A percentile compares a stretch with the other conserved stretches of the same genome.
phyloP scores from a whole-genome alignment of 2,888 invertebrate species.

The Thysanoteuthis rhombus region DNA sequence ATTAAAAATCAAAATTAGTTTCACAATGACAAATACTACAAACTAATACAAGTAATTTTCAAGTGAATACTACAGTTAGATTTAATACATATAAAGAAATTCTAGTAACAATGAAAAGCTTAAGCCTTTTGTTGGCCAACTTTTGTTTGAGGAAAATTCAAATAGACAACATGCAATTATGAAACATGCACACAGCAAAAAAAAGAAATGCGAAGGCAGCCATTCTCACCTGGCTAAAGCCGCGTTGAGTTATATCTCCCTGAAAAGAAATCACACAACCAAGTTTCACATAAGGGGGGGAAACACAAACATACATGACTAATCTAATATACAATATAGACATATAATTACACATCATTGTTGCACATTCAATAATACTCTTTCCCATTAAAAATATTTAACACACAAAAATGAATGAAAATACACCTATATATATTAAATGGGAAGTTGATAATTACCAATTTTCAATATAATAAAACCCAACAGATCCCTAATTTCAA shows the following conservation, averaged over 20 bases:
- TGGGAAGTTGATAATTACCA: neutral
- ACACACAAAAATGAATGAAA: neutral
- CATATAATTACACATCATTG: neutral
- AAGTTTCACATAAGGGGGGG: neutral
- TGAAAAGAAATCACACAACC: conserved; percentile 19
- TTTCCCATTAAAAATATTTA: neutral
- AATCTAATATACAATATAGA: neutral
- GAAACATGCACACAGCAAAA: neutral
- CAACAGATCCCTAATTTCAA: neutral
- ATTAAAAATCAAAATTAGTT: neutral
- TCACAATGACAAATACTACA: neutral
- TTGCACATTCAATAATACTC: neutral
- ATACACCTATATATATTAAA: too few relatives aligned
- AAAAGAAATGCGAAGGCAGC: neutral
- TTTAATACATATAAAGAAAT: too few relatives aligned
- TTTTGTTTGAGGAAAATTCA: neutral
- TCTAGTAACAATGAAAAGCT: too few relatives aligned
- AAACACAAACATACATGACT: neutral
- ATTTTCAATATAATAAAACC: neutral
- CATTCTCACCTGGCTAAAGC: conserved; percentile 18
- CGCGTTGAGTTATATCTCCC: conserved; percentile 28
- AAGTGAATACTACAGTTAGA: too few relatives aligned
- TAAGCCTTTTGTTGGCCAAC: neutral
- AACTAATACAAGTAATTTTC: too few relatives aligned
- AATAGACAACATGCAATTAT: neutral